Evolutionary conservation across 1,140 invertebrate genomes (phyloP), one percentile per base, ranked within the genome.

Genomic region (Calephelis nemesis): DNA sequence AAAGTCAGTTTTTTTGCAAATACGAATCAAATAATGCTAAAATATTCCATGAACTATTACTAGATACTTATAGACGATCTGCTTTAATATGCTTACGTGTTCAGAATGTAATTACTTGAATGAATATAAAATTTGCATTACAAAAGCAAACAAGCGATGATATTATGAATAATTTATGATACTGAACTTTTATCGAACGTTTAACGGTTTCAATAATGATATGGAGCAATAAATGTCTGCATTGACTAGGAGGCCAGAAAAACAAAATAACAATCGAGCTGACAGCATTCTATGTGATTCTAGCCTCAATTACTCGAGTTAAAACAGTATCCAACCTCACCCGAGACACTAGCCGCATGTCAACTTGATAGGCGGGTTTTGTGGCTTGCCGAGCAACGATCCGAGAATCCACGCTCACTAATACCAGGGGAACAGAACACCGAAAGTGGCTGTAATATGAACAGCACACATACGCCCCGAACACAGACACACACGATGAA

Each of bases 91-190:
- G 47, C 79, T 78, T 77, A 76, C 77, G 77, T 79, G 78, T 81
- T 82, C 75, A 74, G 78, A 83, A 85, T 85, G 75, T 73, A 82
- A 84, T 85, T 81, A 84, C 82, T 78, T 73, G 77, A 79, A 83
- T 81, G 76, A 78, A 74, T 79, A 79, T 77, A 72, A 75, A 79
- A 84, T 83, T 80, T 80, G 71, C 81, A 83, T 84, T 70, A 80
- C 73, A 81, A 82, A 78, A 78, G 54, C 54, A 58, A 69, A 71
- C 45, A 74, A 54, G 71, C 71, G 71, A 71, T 63, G 67, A 71
- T 70, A 65, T 72, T 65, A 81, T 85, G 78, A 85, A 87, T 87
- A 77, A 84, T 80, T 80, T 76, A 85, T 76, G 62, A 63, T 58
- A 54, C 65, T 68, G 72, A 67, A 64, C 64, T 52, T 77, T 78